Percentiles rank a stretch among this genome's conserved stretches.
phyloP scores from a whole-genome alignment of 2,113 vertebrate genomes.

The Xenopus tropicalis region UCB_Xtro_10.0 CM004446.2:87383501-87384000 shows the following conservation, averaged over 20 bases:
- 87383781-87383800: not conserved
- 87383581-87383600: not conserved
- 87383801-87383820: not conserved
- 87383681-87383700: slow-evolving; percentile 9
- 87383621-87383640: not conserved
- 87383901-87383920: not conserved
- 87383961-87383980: no score
- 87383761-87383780: slow-evolving; percentile 10
- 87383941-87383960: not conserved
- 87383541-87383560: slow-evolving; percentile 5
- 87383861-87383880: not conserved
- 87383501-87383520: not conserved
- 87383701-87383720: not conserved
- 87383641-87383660: not conserved
- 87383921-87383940: not conserved
- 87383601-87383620: slow-evolving; percentile 9
- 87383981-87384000: not conserved
- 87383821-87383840: not conserved
- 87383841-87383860: not conserved
- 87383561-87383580: slow-evolving; percentile 8
- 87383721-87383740: not conserved
- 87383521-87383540: not conserved
- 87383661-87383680: not conserved
- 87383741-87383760: not conserved
- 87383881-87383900: not conserved